Conservation (phyloP, 2,113 vertebrate genomes). For the Platanista minor region DNA sequence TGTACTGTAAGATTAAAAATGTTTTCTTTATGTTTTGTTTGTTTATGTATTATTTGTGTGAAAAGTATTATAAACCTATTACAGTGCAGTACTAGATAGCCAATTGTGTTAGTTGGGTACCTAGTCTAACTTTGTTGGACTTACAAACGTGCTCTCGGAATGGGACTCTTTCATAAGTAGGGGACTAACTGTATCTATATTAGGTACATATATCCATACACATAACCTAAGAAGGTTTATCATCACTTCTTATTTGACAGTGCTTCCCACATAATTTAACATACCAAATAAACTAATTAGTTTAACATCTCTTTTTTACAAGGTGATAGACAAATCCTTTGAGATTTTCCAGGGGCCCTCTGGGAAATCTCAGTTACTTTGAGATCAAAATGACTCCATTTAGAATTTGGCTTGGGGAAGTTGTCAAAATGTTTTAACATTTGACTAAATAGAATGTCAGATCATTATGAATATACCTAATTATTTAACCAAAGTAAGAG, state of each 20-base stretch:
- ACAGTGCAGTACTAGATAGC: too few relatives aligned
- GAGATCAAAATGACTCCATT: not conserved
- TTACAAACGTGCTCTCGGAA: too few relatives aligned
- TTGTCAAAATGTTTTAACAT: not conserved
- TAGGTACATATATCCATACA: not conserved
- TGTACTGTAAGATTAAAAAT: too few relatives aligned
- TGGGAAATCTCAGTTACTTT: not conserved
- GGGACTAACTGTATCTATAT: not conserved
- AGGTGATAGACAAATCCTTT: not conserved
- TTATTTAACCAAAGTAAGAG: not conserved
- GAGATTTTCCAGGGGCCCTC: not conserved
- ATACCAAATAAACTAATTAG: not conserved
- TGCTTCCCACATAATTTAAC: not conserved
- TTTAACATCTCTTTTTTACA: not conserved
- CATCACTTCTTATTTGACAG: not conserved
- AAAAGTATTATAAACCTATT: too few relatives aligned
- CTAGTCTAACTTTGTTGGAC: too few relatives aligned
- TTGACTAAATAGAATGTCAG: not conserved
- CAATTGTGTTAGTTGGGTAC: too few relatives aligned
- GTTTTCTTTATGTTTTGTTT: too few relatives aligned
- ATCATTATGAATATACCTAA: not conserved
- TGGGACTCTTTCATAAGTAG: too few relatives aligned
- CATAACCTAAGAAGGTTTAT: not conserved
- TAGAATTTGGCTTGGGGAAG: not conserved
- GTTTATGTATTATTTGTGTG: too few relatives aligned